Evolutionary conservation across 2,888 invertebrate species (phyloP).

Genomic region (Andrena haemorrhoa): DNA sequence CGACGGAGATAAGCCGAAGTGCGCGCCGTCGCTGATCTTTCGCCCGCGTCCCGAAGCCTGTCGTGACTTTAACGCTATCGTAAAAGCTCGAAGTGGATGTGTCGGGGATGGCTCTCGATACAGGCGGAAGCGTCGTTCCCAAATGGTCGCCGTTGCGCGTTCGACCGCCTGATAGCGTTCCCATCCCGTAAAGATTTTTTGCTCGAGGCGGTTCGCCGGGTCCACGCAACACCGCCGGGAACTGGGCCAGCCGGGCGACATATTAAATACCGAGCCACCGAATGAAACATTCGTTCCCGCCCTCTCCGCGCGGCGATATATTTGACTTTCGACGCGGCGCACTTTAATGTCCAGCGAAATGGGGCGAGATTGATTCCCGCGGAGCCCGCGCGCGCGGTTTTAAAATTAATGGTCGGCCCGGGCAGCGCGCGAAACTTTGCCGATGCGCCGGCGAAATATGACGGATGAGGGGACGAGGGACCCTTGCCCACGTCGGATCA

Average conservation of each 20-base stretch:
- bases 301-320: constrained; percentile 10
- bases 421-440: constrained; percentile 4
- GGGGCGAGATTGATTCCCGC: constrained; percentile 34
- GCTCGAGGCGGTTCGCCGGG: background rate
- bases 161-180: background rate
- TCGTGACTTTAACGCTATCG: constrained; percentile 69
- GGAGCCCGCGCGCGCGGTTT: constrained; percentile 1
- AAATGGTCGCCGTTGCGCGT: constrained; percentile 10
- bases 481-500: background rate
- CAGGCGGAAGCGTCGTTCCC: constrained; percentile 29
- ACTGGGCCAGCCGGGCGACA: background rate
- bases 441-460: constrained; percentile 13
- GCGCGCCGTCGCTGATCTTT: constrained; percentile 57
- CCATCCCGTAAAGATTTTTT: background rate
- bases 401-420: constrained; percentile 43
- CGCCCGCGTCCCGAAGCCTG: constrained; percentile 49
- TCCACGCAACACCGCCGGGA: background rate
- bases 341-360: constrained; percentile 19
- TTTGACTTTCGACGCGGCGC: constrained; percentile 9
- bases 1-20: constrained; percentile 64
- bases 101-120: constrained; percentile 55
- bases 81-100: constrained; percentile 60
- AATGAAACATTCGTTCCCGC: constrained; percentile 41
- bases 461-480: background rate
- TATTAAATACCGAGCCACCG: constrained; percentile 15